Percentiles rank a stretch among this genome's conserved stretches.
phyloP scores from a whole-genome alignment of 2,113 vertebrate genomes.

The Oncorhynchus tshawytscha region DNA sequence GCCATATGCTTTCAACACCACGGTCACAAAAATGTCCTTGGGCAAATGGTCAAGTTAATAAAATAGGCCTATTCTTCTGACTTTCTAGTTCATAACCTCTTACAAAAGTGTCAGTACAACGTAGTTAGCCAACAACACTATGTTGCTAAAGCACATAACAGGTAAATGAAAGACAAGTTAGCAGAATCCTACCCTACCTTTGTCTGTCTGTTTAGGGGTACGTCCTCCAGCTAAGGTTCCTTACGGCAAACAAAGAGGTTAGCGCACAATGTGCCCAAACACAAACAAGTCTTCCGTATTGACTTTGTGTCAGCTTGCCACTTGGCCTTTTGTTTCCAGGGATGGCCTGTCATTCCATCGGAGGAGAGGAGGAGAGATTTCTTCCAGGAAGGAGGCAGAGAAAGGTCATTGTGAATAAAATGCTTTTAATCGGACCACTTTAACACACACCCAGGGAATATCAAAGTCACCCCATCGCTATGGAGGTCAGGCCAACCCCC shows the following conservation, averaged over 20 bases:
- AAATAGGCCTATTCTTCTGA: too few relatives aligned
- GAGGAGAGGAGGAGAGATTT: not conserved
- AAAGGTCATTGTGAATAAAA: constrained; percentile 51
- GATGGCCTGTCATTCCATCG: constrained; percentile 15
- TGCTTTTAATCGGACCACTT: constrained; percentile 39
- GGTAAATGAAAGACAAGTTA: not conserved
- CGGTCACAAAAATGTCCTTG: not conserved
- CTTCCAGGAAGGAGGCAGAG: constrained; percentile 14
- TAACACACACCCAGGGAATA: constrained; percentile 25
- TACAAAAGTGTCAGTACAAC: too few relatives aligned
- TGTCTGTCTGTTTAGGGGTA: too few relatives aligned
- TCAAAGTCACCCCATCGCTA: constrained; percentile 25
- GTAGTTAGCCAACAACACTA: too few relatives aligned
- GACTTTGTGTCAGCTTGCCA: constrained; percentile 49
- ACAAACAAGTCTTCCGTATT: constrained; percentile 28
- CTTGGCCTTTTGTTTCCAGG: constrained; percentile 49
- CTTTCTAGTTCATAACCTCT: too few relatives aligned
- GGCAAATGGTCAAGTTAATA: too few relatives aligned
- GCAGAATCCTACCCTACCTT: not conserved
- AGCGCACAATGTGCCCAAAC: constrained; percentile 25
- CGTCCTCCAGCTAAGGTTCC: constrained; percentile 9
- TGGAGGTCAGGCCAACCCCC: constrained; percentile 23
- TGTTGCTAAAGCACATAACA: not conserved
- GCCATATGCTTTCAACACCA: not conserved
- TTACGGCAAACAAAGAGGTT: constrained; percentile 25